These are phyloP conservation scores for Oxyruncus cristatus DNA, from an alignment of 2,113 vertebrate species.

Conservation along the genomic window DNA sequence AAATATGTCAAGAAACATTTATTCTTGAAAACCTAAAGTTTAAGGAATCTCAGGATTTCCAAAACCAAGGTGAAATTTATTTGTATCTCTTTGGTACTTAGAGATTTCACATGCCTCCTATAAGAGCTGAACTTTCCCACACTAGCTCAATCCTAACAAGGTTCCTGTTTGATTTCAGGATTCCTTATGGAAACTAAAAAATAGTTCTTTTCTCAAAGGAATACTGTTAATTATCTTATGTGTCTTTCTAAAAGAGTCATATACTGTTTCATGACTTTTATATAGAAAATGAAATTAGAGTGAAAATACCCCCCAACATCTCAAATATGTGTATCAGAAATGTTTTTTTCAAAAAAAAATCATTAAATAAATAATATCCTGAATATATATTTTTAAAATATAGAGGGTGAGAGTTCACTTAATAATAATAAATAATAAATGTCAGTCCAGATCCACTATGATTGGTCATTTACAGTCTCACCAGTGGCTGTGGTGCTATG, in stretches of 20 bases:
- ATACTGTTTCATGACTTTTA: neutral
- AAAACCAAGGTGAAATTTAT: neutral
- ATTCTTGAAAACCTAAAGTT: neutral
- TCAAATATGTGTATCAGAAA: neutral
- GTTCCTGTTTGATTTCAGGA: neutral
- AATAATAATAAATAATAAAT: neutral
- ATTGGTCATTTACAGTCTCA: neutral
- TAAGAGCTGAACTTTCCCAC: neutral
- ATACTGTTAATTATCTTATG: neutral
- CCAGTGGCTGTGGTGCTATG: accelerated
- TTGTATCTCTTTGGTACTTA: neutral
- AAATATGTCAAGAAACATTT: neutral
- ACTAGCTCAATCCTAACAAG: neutral
- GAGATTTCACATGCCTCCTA: neutral
- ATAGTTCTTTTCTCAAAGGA: neutral
- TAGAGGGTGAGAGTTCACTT: neutral
- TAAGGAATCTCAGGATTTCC: neutral
- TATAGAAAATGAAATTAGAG: neutral
- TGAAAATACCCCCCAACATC: neutral
- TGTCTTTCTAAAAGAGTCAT: neutral
- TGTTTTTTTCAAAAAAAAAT: neutral
- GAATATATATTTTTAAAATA: neutral
- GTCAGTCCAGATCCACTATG: neutral
- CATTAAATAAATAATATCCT: neutral
- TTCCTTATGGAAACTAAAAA: neutral